Percentiles rank a stretch among this genome's conserved stretches.
These are phyloP conservation scores for Porites lutea DNA, from an alignment of 64 coral and sea anemone species.

Conservation along the genomic window DNA sequence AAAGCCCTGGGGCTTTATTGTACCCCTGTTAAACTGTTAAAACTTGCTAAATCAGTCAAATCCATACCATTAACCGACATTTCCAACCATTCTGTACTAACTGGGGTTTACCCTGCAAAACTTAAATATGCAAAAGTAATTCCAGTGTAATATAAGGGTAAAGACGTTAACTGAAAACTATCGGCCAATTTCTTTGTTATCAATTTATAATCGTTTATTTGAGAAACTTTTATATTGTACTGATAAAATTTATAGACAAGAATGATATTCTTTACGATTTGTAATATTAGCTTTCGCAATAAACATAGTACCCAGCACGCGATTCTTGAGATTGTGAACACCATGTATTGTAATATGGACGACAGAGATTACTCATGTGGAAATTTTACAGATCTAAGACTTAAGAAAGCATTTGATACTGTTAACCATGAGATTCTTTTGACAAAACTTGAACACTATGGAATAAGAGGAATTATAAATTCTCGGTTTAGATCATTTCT, in stretches of 20 bases:
- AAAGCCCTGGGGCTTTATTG: slow-evolving; percentile 18
- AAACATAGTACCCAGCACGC: background rate
- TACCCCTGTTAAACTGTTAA: slow-evolving; percentile 8
- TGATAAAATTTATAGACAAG: slow-evolving; percentile 1
- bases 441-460: background rate
- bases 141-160: background rate
- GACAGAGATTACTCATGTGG: background rate
- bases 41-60: slow-evolving; percentile 26
- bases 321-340: slow-evolving; percentile 18
- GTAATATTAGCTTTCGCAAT: slow-evolving; percentile 15
- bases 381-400: background rate
- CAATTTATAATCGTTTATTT: background rate
- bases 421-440: slow-evolving; percentile 12
- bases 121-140: background rate
- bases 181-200: background rate
- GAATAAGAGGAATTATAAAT: background rate
- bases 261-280: slow-evolving; percentile 10
- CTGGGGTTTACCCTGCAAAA: background rate
- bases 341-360: background rate
- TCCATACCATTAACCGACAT: slow-evolving; percentile 23
- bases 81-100: slow-evolving; percentile 8
- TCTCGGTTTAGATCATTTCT: too few relatives aligned
- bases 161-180: background rate
- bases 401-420: slow-evolving; percentile 18
- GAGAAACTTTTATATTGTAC: slow-evolving; percentile 3